Conservation (phyloP, 2,797 vertebrate genomes). For the Manis pentadactyla region DNA sequence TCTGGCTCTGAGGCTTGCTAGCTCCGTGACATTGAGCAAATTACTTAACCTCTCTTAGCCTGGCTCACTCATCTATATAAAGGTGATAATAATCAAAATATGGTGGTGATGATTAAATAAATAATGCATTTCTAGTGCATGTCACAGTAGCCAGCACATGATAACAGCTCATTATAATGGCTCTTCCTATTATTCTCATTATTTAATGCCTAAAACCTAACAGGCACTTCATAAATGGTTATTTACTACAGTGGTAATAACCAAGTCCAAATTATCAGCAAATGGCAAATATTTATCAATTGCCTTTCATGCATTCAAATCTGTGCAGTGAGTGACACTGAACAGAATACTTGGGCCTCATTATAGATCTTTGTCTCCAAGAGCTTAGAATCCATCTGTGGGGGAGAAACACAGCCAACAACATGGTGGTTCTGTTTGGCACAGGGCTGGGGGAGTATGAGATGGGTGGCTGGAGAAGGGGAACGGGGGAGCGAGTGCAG, state of each 20-base stretch:
- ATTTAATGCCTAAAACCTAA: not conserved
- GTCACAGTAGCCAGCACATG: not conserved
- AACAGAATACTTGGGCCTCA: not conserved
- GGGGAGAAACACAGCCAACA: not conserved
- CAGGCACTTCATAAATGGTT: not conserved
- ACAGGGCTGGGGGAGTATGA: not conserved
- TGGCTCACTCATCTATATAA: not conserved
- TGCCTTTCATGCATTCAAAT: not conserved
- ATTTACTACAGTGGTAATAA: not conserved
- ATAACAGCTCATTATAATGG: not conserved
- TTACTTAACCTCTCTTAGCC: not conserved
- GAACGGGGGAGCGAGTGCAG: too few species aligned
- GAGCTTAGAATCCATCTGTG: not conserved
- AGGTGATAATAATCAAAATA: not conserved
- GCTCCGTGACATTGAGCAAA: not conserved
- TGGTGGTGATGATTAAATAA: not conserved
- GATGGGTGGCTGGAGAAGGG: too few species aligned
- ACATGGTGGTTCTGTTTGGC: not conserved
- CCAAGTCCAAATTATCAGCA: not conserved
- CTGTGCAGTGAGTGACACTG: not conserved
- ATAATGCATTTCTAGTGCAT: not conserved
- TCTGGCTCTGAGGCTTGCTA: not conserved
- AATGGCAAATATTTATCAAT: not conserved
- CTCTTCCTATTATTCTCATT: not conserved
- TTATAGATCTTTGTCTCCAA: not conserved